Percentiles rank a stretch among this genome's conserved stretches.
phyloP scores from a whole-genome alignment of 2,888 invertebrate genomes.

The Microplitis deprimator region DNA sequence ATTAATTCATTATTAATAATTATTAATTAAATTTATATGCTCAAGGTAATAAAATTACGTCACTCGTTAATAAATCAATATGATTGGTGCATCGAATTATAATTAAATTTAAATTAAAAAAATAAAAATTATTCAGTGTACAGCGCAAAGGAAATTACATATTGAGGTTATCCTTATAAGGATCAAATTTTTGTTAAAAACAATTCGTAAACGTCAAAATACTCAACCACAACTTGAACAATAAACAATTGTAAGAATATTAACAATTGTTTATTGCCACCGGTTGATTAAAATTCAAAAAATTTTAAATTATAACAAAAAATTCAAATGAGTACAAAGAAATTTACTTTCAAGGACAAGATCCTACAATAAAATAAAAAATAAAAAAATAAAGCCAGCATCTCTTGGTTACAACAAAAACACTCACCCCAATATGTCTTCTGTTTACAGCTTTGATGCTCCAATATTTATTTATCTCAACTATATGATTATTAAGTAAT shows the following conservation, averaged over 20 bases:
- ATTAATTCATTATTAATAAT: not conserved
- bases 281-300: not conserved
- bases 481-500: not conserved
- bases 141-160: not conserved
- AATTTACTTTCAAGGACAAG: not conserved
- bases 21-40: not conserved
- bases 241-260: too few species aligned
- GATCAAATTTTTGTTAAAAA: too few species aligned
- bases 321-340: not conserved
- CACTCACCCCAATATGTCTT: not conserved
- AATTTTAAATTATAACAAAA: not conserved
- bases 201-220: too few species aligned
- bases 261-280: not conserved
- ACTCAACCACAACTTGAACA: too few species aligned
- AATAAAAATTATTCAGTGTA: not conserved
- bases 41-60: not conserved
- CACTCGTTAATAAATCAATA: not conserved
- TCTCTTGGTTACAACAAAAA: not conserved
- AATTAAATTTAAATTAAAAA: not conserved
- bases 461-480: not conserved
- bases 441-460: not conserved
- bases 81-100: not conserved
- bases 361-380: not conserved
- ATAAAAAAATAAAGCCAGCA: not conserved
- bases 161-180: not conserved